Evolutionary conservation across 2,797 vertebrate species (phyloP).

Genomic region (Cynodonichthys magdalenae): DNA sequence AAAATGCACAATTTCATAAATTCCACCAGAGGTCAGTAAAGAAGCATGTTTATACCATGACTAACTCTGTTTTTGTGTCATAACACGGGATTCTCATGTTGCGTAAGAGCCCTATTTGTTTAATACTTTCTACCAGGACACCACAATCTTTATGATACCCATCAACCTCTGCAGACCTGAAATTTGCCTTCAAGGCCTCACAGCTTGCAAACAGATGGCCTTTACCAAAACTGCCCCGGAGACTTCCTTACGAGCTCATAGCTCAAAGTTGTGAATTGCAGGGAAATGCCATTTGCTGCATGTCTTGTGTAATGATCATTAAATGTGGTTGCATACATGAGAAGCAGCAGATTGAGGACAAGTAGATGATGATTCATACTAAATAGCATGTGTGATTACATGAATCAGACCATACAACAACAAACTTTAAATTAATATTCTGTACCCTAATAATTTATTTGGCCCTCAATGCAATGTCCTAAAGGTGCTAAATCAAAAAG

Average conservation of each 20-base stretch:
- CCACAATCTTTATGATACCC: slow-evolving; percentile 9
- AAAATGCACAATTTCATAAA: not conserved
- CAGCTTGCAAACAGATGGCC: slow-evolving; percentile 18
- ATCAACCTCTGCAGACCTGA: slow-evolving; percentile 9
- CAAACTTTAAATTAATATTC: no score
- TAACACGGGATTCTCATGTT: slow-evolving; percentile 1
- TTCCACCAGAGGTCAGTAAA: slow-evolving; percentile 60
- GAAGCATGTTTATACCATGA: slow-evolving; percentile 2
- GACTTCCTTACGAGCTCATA: slow-evolving; percentile 25
- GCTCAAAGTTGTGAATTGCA: slow-evolving; percentile 28
- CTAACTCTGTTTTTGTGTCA: slow-evolving; percentile 20
- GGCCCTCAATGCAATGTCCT: no score
- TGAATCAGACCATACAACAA: no score
- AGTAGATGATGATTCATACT: not conserved
- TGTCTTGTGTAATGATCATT: slow-evolving; percentile 3
- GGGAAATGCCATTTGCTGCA: slow-evolving; percentile 30
- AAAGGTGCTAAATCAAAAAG: no score
- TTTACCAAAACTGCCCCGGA: slow-evolving; percentile 29
- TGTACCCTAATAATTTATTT: no score
- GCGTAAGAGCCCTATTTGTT: not conserved
- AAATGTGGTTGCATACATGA: slow-evolving; percentile 13
- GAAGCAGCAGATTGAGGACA: not conserved
- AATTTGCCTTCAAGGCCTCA: not conserved
- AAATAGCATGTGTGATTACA: no score
- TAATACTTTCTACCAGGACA: slow-evolving; percentile 1